These are phyloP conservation scores for Oreocharis arfaki DNA, from an alignment of 2,113 vertebrate species.

Conservation along the genomic window DNA sequence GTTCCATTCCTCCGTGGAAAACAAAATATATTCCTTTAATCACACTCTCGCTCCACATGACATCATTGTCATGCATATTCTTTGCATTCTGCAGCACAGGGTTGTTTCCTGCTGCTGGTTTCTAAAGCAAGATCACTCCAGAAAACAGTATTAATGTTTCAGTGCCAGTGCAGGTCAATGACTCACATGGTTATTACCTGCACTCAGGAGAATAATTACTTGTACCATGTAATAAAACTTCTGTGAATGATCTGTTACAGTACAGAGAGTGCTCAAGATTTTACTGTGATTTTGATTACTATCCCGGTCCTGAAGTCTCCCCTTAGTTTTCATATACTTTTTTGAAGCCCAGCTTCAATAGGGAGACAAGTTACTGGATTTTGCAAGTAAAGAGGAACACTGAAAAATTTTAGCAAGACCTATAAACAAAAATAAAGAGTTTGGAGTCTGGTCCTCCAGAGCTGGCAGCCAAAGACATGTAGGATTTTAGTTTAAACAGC, in stretches of 20 bases:
- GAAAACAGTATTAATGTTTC: not conserved
- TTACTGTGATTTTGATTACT: not conserved
- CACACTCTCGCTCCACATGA: not conserved
- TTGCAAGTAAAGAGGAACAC: not conserved
- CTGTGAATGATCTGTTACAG: not conserved
- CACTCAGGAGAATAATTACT: not conserved
- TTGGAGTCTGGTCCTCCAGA: not conserved
- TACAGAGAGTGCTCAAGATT: not conserved
- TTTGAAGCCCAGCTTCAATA: not conserved
- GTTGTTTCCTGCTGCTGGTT: not conserved
- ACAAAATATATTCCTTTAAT: not conserved
- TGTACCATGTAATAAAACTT: not conserved
- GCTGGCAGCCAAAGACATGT: not conserved
- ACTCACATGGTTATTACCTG: not conserved
- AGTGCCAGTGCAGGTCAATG: not conserved
- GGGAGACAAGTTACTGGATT: not conserved
- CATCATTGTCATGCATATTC: not conserved
- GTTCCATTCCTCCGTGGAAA: not conserved
- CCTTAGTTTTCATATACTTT: not conserved
- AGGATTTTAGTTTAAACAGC: not conserved
- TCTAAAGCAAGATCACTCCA: not conserved
- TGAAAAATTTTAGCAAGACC: not conserved
- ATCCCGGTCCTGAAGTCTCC: not conserved
- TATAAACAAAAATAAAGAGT: not conserved
- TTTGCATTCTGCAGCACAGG: not conserved